A percentile compares a stretch with the other conserved stretches of the same genome.
phyloP scores from a whole-genome alignment of 2,113 vertebrate species.

The Corythaeola cristata region DNA sequence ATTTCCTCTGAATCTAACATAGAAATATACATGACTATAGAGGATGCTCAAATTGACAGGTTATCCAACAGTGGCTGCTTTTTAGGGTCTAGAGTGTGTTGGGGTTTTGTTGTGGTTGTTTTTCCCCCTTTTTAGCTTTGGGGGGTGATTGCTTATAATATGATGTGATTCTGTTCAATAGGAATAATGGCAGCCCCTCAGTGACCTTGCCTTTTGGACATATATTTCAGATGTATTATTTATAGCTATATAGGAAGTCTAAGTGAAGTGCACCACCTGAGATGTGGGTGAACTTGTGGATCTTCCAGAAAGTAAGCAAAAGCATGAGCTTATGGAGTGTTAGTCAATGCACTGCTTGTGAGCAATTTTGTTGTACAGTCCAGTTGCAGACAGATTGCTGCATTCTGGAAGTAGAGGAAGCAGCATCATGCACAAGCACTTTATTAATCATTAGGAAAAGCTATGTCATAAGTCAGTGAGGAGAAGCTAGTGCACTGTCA shows the following conservation, averaged over 20 bases:
- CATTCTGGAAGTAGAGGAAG: neutral
- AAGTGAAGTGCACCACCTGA: neutral
- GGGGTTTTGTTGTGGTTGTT: neutral
- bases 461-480: neutral
- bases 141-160: neutral
- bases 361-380: neutral
- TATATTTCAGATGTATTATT: neutral
- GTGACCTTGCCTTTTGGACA: neutral
- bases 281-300: neutral
- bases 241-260: neutral
- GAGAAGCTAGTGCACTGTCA: neutral
- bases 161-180: neutral
- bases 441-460: neutral
- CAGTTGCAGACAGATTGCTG: neutral
- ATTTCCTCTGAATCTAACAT: neutral
- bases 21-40: neutral
- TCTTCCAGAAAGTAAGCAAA: neutral
- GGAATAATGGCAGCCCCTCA: neutral
- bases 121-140: neutral
- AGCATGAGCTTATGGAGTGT: neutral
- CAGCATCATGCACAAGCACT: neutral
- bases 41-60: neutral
- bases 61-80: neutral
- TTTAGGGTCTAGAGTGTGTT: neutral
- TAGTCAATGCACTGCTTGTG: neutral